These are phyloP conservation scores for Drosophila colorata DNA, from an alignment of 2,888 invertebrate species.

Conservation along the genomic window DNA sequence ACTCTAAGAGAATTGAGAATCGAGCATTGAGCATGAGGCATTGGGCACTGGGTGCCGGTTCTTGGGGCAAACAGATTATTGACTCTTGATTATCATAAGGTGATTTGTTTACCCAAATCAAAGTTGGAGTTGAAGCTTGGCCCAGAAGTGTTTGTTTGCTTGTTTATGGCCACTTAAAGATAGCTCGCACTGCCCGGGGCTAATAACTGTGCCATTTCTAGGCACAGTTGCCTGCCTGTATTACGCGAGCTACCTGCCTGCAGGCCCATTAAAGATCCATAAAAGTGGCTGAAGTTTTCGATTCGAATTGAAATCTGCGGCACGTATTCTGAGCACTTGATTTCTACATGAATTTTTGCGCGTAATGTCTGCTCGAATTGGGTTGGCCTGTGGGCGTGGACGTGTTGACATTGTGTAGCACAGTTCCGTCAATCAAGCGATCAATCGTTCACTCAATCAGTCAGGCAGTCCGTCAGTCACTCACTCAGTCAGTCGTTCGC, in stretches of 20 bases:
- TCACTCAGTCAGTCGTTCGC: slow-evolving; percentile 24
- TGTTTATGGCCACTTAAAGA: slow-evolving; percentile 50
- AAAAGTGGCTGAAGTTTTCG: slow-evolving; percentile 59
- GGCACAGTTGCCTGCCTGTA: slow-evolving; percentile 58
- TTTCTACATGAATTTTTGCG: slow-evolving; percentile 58
- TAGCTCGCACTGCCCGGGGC: slow-evolving; percentile 23
- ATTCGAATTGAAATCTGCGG: slow-evolving; percentile 56
- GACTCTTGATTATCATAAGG: slow-evolving; percentile 72
- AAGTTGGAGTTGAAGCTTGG: slow-evolving; percentile 33
- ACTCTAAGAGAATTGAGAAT: slow-evolving; percentile 19
- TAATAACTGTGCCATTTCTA: slow-evolving; percentile 69
- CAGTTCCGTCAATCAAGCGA: slow-evolving; percentile 72
- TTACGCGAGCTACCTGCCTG: slow-evolving; percentile 57
- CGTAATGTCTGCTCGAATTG: slow-evolving; percentile 47
- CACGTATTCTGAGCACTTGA: slow-evolving; percentile 52
- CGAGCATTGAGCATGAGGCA: not conserved
- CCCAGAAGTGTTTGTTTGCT: slow-evolving; percentile 60
- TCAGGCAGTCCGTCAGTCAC: slow-evolving; percentile 25
- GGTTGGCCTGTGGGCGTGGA: slow-evolving; percentile 48
- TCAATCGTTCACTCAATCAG: slow-evolving; percentile 39
- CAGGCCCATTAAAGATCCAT: slow-evolving; percentile 63
- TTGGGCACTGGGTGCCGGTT: slow-evolving; percentile 1
- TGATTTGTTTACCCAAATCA: slow-evolving; percentile 66
- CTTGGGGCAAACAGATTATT: slow-evolving; percentile 55
- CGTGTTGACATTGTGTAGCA: slow-evolving; percentile 62